Evolutionary conservation across 2,113 vertebrate species (phyloP), one percentile per base, ranked within the genome.

Genomic region (Gracilinanus agilis): DNA sequence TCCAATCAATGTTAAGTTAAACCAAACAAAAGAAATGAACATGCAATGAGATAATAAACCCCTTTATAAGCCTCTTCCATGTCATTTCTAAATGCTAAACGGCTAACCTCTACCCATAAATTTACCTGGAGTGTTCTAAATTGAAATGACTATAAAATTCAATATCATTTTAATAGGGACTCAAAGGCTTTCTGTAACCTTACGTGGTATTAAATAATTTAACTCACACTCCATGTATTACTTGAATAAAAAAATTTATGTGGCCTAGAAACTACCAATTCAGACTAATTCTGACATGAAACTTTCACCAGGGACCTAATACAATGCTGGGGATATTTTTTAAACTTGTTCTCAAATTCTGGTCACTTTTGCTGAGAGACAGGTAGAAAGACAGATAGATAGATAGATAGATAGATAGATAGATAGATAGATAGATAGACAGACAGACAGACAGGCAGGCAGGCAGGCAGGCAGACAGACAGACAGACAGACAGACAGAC

Each of bases 141-240:
- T 93, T 83, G 90, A 96, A 96, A 96, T 90, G 90, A 93, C 89
- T 95, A 55, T 90, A 95, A 97, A 97, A 96, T 96, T 93, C 96
- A 95, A 97, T 89, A 40, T 21, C 49, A 56, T 94, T 96, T 97
- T 75, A 96, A 96, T 92, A 89, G 94, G 94, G 94, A 93, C 94
- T 97, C 92, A 94, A 88, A 67, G 40, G 0, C 49, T 96, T 90
- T 67, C 88, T 96, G 95, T 49, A 58, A 44, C 90, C 96, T 94
- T 88, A 49, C 88, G 93, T 88, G 1, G 67, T 91, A 91, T 88
- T 94, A 94, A 96, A 91, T 12, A 94, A 91, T 90, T 91, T 90
- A 92, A 91, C 89, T 83, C 54, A 90, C n/a, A 96, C n/a, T 92
- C 53, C 10, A 83, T 3, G 93, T 54, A 83, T 56, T 83, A 92